Evolutionary conservation across 1,140 invertebrate genomes (phyloP).

Genomic region (Drosophila asahinai): DNA sequence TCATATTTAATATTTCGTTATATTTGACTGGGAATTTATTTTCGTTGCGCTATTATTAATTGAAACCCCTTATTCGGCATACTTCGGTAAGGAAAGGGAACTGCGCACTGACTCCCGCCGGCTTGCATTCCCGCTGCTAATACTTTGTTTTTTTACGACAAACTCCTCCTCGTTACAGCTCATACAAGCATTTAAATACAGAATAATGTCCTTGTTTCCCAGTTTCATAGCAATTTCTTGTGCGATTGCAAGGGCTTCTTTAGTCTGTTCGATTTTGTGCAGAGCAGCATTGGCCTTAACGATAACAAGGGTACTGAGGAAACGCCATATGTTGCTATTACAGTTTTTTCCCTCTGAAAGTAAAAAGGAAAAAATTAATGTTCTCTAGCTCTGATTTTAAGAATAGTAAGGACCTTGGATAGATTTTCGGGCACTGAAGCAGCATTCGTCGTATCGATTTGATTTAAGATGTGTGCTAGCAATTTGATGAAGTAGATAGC

Average conservation of each 20-base stretch:
- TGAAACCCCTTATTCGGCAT: background rate
- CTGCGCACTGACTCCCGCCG: slow-evolving; percentile 25
- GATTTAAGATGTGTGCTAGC: slow-evolving; percentile 58
- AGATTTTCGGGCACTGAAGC: slow-evolving; percentile 65
- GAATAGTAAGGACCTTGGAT: slow-evolving; percentile 38
- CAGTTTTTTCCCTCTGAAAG: slow-evolving; percentile 60
- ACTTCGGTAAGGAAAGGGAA: background rate
- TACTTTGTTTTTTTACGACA: slow-evolving; percentile 36
- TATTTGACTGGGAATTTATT: slow-evolving; percentile 22
- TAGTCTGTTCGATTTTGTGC: slow-evolving; percentile 64
- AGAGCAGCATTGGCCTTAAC: slow-evolving; percentile 66
- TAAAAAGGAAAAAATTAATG: background rate
- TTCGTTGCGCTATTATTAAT: background rate
- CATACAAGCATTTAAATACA: slow-evolving; percentile 54
- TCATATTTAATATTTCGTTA: background rate
- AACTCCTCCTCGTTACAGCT: slow-evolving; percentile 56
- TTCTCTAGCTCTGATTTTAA: background rate
- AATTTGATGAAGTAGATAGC: slow-evolving; percentile 74
- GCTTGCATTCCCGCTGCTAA: slow-evolving; percentile 19
- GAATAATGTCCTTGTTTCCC: slow-evolving; percentile 10
- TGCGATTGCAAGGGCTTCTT: slow-evolving; percentile 48
- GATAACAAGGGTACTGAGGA: slow-evolving; percentile 63
- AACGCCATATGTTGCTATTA: slow-evolving; percentile 68
- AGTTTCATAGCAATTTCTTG: slow-evolving; percentile 35
- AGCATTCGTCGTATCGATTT: slow-evolving; percentile 67